Evolutionary conservation across 2,888 invertebrate genomes (phyloP).

Genomic region (Harmothoe impar): DNA sequence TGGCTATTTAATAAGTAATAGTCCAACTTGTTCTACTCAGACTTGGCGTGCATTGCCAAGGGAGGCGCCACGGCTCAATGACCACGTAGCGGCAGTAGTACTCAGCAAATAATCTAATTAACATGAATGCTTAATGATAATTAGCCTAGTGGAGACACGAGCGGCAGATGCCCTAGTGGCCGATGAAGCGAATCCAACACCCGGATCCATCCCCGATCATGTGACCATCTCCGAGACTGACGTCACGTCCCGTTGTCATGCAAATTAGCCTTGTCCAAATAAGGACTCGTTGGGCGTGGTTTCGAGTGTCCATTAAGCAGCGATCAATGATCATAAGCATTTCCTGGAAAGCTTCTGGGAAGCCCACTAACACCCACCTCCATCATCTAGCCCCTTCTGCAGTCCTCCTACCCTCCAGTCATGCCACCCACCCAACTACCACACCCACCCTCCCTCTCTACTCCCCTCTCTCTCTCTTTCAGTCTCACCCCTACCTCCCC

Average conservation of each 20-base stretch:
- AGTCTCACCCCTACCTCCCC: neutral
- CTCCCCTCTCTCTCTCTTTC: neutral
- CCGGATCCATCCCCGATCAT: neutral
- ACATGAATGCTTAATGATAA: slow-evolving; percentile 22
- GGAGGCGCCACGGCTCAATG: neutral
- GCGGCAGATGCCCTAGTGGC: neutral
- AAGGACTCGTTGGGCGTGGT: slow-evolving; percentile 30
- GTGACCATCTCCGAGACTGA: neutral
- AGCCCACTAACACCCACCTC: neutral
- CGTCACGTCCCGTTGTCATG: slow-evolving; percentile 20
- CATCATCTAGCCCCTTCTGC: neutral
- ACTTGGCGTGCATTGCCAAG: neutral
- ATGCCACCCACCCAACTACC: neutral
- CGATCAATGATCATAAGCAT: slow-evolving; percentile 19
- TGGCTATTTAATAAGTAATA: slow-evolving; percentile 2
- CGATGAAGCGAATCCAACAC: too few species aligned
- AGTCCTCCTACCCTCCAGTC: neutral
- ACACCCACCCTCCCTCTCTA: neutral
- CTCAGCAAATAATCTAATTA: slow-evolving; percentile 18
- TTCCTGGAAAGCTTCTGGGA: neutral
- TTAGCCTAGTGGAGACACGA: neutral
- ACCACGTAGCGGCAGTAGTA: neutral
- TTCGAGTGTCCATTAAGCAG: neutral
- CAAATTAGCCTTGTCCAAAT: slow-evolving; percentile 12
- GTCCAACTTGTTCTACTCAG: neutral